These are phyloP conservation scores for Scolopax mira DNA, from an alignment of 2,113 vertebrate species.

Conservation along the genomic window DNA sequence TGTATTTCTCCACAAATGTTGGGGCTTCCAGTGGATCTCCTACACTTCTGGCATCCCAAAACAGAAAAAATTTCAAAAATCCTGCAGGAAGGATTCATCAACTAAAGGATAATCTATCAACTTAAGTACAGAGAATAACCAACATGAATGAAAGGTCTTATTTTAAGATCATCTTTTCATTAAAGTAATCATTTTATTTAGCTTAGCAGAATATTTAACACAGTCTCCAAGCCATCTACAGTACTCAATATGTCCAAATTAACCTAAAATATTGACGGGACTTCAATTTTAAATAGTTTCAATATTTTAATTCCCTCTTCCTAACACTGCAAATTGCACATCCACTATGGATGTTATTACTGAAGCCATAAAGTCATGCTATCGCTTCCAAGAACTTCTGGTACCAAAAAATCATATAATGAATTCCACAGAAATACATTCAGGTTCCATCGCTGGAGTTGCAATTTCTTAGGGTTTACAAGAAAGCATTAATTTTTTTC, in stretches of 20 bases:
- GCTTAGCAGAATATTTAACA: neutral
- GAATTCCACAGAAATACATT: constrained; percentile 13
- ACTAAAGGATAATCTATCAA: neutral
- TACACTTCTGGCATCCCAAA: neutral
- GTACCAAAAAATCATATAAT: neutral
- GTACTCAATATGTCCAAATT: neutral
- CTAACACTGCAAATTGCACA: neutral
- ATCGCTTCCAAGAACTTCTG: neutral
- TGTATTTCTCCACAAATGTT: neutral
- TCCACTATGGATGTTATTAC: neutral
- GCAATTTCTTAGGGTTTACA: constrained; percentile 17
- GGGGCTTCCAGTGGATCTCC: neutral
- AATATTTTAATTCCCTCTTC: neutral
- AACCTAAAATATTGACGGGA: neutral
- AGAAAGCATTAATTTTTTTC: constrained; percentile 33
- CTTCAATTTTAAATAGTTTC: neutral
- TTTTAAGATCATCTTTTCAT: neutral
- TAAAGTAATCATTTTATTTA: neutral
- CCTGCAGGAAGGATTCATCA: neutral
- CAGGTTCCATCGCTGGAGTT: neutral
- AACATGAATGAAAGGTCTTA: neutral
- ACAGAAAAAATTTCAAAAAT: neutral
- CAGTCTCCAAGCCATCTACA: neutral
- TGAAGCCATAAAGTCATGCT: neutral
- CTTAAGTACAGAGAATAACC: neutral